Base-by-base conservation (phyloP, 2,888 invertebrate species). In the Malthinus seriepunctatus region DNA sequence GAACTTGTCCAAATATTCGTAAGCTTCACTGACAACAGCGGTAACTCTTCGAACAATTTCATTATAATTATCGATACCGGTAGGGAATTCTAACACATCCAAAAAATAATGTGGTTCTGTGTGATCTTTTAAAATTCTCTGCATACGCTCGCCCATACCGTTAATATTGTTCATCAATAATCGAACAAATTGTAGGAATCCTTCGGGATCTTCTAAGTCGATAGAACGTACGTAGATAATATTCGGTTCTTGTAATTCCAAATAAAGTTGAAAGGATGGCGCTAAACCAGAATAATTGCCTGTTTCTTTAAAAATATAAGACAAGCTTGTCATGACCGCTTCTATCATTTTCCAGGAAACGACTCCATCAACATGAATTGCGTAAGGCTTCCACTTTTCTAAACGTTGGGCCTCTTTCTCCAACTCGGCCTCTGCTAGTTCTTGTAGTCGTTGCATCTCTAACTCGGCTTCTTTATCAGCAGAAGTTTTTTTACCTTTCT, bases 161-260 rank as follows among this genome's bases (percentile, higher is more conserved):
- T 88, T 88, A 71, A 93, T 88, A 68, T 93, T 91, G 50, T 89
- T 85, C 68, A 94, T 81, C 68, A 95, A 82, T 11, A 83, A 82
- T 67, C 86, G 86, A 15, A 93, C 79, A 23, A 88, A 83, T 51
- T 82, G 82, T 39, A 86, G 84, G 63, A 95, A 87, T 7, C 90
- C 89, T 38, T 83, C 84, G 0, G 83, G 73, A 68, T 86, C 83
- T 14, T 86, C 85, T 47, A 84, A 70, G 60, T 91, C 87, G 69
- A 94, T 78, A 0, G 90, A 86, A 0, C 94, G 93, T 15, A 84
- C 80, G 73, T 89, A 93, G 47, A 84, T 82, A 59, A 95, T 87
- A 52, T 88, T 83, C 32, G 89, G 88, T 63, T 88, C 88, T 63
- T 85, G 85, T 3, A 95, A 80, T 70, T 89, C 88, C 68, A 93